Base-by-base conservation (phyloP, 2,888 invertebrate species). In the Melieria picta region DNA sequence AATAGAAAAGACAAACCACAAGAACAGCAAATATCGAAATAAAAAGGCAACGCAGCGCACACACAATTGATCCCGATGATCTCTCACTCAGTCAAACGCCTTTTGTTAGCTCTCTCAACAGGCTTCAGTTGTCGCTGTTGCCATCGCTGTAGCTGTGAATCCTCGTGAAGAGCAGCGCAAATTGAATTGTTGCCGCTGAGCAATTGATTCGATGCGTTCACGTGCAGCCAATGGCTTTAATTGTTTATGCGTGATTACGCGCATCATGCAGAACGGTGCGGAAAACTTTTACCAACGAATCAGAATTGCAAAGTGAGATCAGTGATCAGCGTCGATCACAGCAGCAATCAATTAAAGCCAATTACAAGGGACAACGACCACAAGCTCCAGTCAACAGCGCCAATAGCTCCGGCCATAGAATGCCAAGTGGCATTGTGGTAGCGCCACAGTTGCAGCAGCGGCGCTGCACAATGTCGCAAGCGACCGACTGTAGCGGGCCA, bases 291-390 rank as follows among this genome's bases (percentile, higher is more conserved):
- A 42, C 45, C 48, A 50, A 13, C 60, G 48, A 48, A 52, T 13
- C 13, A 46, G 74, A 75, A 77, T 72, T 77, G 77, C 75, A 77
- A 77, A 30, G 46, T 50, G 67, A 42, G 4, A 56, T 62, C 52
- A 64, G 16, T 42, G 52, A 64, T 42, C 5, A n/a, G 9, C n/a
- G 56, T 58, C 5, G 58, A 7, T 61, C 50, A 67, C 67, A 60
- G 61, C 69, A 69, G 63, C 69, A 63, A 82, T 81, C 83, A 83
- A 84, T 83, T 83, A 83, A 81, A 83, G 79, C 84, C 83, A 84
- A 83, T 84, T 83, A 82, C 80, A 80, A 74, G 66, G 10, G 43
- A 47, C 45, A 43, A 42, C 66, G 16, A 52, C 16, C 43, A 46
- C 47, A 72, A 9, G 65, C 56, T 66, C n/a, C 60, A 63, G 48